Conservation (phyloP, 2,113 vertebrate species). For the Mungos mungo region DNA sequence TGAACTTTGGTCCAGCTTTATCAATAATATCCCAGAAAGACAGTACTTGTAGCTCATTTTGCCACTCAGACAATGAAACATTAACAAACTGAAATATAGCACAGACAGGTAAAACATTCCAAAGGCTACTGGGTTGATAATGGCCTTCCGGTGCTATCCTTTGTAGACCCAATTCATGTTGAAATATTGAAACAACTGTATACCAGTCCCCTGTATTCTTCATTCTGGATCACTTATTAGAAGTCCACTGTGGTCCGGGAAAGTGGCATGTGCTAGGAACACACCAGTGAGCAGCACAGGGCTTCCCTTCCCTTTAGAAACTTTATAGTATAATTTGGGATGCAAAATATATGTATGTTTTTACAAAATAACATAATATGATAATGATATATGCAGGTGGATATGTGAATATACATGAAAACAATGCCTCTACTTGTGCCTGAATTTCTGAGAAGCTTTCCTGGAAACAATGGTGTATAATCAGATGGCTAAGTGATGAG, state of each 20-base stretch:
- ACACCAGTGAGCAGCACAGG: background rate
- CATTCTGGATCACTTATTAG: background rate
- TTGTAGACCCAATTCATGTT: rapidly evolving
- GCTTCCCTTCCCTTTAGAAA: background rate
- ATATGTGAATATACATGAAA: background rate
- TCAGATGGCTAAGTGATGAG: background rate
- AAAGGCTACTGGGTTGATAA: background rate
- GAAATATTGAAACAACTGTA: background rate
- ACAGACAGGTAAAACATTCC: background rate
- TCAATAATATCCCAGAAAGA: background rate
- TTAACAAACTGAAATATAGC: background rate
- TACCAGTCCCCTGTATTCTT: background rate
- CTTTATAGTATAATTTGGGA: background rate
- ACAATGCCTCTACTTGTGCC: background rate
- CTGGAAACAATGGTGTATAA: background rate
- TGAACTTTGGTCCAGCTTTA: background rate
- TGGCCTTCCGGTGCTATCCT: background rate
- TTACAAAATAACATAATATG: background rate
- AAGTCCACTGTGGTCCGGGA: background rate
- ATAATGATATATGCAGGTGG: background rate
- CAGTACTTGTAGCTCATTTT: background rate
- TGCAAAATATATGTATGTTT: background rate
- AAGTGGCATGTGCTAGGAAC: background rate
- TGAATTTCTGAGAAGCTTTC: background rate
- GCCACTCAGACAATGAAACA: rapidly evolving